phyloP scores from a whole-genome alignment of 2,888 invertebrate genomes.

The Hofmannophila pseudospretella region DNA sequence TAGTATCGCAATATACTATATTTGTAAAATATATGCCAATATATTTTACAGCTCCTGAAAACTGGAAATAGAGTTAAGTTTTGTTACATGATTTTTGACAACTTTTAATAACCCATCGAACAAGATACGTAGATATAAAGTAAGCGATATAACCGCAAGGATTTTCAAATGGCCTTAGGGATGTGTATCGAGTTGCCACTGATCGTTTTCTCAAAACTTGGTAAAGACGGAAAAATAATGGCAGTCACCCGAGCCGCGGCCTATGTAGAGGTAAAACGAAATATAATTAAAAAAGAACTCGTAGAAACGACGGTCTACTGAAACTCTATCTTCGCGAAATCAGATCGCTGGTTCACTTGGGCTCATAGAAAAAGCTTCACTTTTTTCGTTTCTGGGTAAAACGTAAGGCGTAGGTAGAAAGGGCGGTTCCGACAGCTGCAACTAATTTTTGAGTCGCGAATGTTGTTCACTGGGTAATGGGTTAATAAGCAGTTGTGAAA shows the following conservation, averaged over 20 bases:
- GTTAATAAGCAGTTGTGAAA: no score
- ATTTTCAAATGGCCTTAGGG: background rate
- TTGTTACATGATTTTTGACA: no score
- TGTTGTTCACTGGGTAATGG: conserved; percentile 29
- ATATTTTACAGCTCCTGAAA: no score
- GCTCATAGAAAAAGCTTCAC: conserved; percentile 43
- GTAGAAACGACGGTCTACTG: conserved; percentile 58
- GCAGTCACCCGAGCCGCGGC: conserved; percentile 41
- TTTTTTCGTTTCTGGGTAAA: conserved; percentile 47
- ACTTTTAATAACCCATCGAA: no score
- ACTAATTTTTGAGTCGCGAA: conserved; percentile 53
- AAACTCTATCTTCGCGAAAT: conserved; percentile 71
- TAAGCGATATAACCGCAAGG: background rate
- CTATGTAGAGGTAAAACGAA: conserved; percentile 41
- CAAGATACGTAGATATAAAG: no score
- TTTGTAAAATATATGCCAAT: no score
- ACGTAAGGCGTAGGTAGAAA: conserved; percentile 44
- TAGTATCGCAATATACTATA: no score
- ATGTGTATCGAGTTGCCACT: conserved; percentile 1
- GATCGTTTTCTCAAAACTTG: conserved; percentile 5
- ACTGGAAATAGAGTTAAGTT: no score
- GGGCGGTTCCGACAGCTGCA: conserved; percentile 54
- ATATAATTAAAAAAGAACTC: conserved; percentile 68
- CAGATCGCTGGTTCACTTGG: conserved; percentile 49
- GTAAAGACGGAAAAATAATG: conserved; percentile 20